A percentile compares a stretch with the other conserved stretches of the same genome.
Conservation (phyloP, 30 jellyfish, hydroid and myxozoan genomes). For the Turritopsis dohrnii region DNA sequence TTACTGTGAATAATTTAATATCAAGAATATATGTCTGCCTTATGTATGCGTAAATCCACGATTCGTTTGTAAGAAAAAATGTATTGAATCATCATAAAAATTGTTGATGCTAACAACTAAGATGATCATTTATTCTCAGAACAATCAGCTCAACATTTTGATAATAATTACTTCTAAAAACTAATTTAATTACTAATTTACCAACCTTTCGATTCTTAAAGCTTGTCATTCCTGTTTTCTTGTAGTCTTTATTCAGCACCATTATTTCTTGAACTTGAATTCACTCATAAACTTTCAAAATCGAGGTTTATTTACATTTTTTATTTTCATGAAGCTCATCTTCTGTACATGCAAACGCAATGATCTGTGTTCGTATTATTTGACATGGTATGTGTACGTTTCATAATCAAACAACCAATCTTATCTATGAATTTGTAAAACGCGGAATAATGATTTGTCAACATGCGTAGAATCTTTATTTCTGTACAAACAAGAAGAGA, state of each 20-base stretch:
- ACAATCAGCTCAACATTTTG: neutral
- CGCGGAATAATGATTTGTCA: neutral
- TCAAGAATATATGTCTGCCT: no score
- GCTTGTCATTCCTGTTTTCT: neutral
- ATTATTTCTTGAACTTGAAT: no score
- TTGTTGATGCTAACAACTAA: neutral
- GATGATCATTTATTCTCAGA: neutral
- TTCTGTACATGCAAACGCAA: neutral
- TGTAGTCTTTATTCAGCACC: neutral
- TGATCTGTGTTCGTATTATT: neutral
- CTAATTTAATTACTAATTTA: neutral
- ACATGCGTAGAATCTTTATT: neutral
- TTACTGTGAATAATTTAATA: no score
- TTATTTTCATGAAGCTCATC: neutral
- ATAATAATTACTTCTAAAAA: neutral
- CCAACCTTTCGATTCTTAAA: neutral
- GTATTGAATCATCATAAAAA: no score
- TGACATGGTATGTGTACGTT: neutral
- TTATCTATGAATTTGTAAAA: neutral
- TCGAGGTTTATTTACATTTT: neutral
- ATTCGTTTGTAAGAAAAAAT: no score
- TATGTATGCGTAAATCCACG: no score
- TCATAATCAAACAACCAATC: neutral
- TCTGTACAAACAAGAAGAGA: neutral
- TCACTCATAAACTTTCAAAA: no score